A percentile compares a stretch with the other conserved stretches of the same genome.
phyloP scores from a whole-genome alignment of 2,797 vertebrate species.

The Pangasius larnaudii region DNA sequence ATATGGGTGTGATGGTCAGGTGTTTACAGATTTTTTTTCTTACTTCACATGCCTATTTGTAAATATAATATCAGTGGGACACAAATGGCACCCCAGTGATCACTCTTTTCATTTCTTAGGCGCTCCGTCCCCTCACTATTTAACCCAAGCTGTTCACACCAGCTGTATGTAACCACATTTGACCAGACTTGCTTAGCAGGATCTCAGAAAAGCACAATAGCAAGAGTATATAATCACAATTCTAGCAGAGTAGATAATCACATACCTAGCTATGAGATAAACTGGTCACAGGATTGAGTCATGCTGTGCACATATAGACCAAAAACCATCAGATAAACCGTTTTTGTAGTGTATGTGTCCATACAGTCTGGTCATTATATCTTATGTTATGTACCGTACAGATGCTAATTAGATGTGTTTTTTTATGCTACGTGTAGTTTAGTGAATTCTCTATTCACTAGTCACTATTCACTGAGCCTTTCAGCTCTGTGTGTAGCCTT shows the following conservation, averaged over 20 bases:
- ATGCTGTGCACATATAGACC: background rate
- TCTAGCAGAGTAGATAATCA: constrained; percentile 6
- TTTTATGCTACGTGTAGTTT: background rate
- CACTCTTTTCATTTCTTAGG: background rate
- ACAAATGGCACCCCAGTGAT: background rate
- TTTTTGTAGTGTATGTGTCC: background rate
- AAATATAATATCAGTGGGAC: too few relatives aligned
- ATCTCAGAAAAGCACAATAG: too few relatives aligned
- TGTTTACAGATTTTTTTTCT: background rate
- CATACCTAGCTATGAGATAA: background rate
- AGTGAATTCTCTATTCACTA: background rate
- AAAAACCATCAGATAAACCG: background rate
- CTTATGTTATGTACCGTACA: background rate
- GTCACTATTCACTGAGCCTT: background rate
- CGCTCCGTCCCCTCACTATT: background rate
- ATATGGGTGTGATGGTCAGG: background rate
- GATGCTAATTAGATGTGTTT: too few relatives aligned
- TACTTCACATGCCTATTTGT: background rate
- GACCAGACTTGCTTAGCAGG: background rate
- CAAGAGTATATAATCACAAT: background rate
- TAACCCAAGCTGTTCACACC: too few relatives aligned
- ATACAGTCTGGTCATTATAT: background rate
- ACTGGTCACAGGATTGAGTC: background rate
- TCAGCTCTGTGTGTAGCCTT: background rate
- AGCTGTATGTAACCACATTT: background rate